Evolutionary conservation across 2,888 invertebrate species (phyloP), one percentile per base, ranked within the genome.

Genomic region (Nudaria mundana): DNA sequence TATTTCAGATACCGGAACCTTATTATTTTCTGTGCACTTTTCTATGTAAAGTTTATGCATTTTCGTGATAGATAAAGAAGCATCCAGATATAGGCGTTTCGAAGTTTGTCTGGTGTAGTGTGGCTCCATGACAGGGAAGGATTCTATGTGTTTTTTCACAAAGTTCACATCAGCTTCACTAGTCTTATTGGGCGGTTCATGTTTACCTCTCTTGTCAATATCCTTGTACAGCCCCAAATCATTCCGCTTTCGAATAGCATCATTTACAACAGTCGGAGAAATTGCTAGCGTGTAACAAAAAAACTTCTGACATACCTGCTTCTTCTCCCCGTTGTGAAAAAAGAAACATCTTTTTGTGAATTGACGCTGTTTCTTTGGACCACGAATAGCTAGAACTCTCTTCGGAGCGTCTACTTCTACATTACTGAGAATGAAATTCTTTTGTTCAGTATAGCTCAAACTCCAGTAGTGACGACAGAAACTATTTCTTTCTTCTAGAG

Each of bases 271-370:
- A n/a, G 10, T n/a, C 2, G n/a, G 23, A 5, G 23, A 37, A 57
- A 34, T 28, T 29, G n/a, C 5, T 23, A 23, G 10, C 5, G 49
- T 26, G 55, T 44, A 43, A 66, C 16, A 24, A 54, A 53, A 24
- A 63, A 45, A 15, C 91, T 23, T 23, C 8, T 23, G 23, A n/a
- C 23, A 23, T 10, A 8, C 10, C 10, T 23, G 23, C 2, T 3
- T 20, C 8, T 20, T 20, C 18, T 18, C 18, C 5, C 5, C 2
- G 8, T 24, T 23, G 14, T 25, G 13, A 24, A 26, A 26, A 38
- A 33, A 20, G 10, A 28, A 39, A 28, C 38, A 39, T 23, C 4
- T 39, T 43, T 20, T 20, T 2, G 20, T 20, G 8, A 7, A 20
- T 20, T 20, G 2, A 5, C 18, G 18, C 5, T 18, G 18, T 8